Base-by-base conservation (phyloP, 2,113 vertebrate species). In the Sceloporus tristichus region DNA sequence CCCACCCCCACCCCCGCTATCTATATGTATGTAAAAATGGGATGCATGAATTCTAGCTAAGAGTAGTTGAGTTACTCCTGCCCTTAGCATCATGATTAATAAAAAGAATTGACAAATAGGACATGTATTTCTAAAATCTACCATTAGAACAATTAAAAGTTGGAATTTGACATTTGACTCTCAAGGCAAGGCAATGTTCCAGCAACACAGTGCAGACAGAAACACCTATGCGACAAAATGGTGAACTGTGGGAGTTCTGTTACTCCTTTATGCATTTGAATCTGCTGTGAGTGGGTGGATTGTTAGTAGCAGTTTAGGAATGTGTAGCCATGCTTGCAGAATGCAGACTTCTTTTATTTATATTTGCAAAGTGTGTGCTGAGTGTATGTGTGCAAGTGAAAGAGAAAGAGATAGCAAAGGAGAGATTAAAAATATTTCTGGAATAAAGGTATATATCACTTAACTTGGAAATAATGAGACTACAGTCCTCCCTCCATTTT, bases 201-300 rank as follows among this genome's bases (percentile, higher is more conserved):
- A 75, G 71, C 42, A 75, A 53, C 71, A 59, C 56, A 75, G n/a
- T 56, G 83, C 56, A 23, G 65, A 21, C 59, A 82, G 29, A 25
- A 65, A 40, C 59, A 65, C 34, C 34, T 40, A 66, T 8, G n/a
- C 11, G 53, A 40, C 53, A 75, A 54, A 59, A 85, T 74, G 11
- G 53, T 59, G 53, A 23, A 23, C 71, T 75, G 34, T 56, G n/a
- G 54, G 71, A 85, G n/a, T 75, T 62, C 71, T 75, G 70, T 75
- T 62, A 85, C 83, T 78, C 76, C 23, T 54, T 71, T 53, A 34
- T 54, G 82, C 48, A 84, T 84, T 84, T 84, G 70, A 54, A 84
- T 84, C 42, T 54, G 48, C n/a, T 34, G 71, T 59, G n/a, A 85
- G 23, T 59, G 70, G 54, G 23, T 27, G 13, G 83, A 75, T 75